Evolutionary conservation across 2,113 vertebrate species (phyloP).

Genomic region (Coryphaenoides rupestris): DNA sequence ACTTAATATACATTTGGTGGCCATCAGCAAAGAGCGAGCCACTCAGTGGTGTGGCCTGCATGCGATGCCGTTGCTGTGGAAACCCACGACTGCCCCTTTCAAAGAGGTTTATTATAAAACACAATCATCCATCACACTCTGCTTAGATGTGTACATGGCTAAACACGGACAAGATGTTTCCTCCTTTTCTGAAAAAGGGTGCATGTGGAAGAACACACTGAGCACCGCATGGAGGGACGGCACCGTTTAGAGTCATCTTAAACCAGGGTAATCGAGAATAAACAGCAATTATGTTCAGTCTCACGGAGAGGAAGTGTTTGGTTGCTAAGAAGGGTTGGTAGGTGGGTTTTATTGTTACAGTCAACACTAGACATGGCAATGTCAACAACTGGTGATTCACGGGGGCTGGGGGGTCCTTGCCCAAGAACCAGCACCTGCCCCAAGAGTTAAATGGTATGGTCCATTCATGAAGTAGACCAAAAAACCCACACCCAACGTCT

Average conservation of each 20-base stretch:
- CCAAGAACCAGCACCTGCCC: no score
- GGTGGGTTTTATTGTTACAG: neutral
- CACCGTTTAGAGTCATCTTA: no score
- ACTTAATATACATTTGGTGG: no score
- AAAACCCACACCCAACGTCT: no score
- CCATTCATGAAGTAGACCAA: no score
- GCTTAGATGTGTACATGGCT: neutral
- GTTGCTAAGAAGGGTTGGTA: no score
- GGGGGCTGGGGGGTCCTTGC: no score
- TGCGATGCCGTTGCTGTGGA: neutral
- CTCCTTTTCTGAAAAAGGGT: neutral
- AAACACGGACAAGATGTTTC: constrained; percentile 9
- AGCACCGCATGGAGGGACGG: neutral
- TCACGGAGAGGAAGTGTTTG: no score
- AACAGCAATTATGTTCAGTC: neutral
- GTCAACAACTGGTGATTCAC: no score
- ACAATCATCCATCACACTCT: neutral
- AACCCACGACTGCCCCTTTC: constrained; percentile 3
- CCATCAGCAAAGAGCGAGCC: neutral
- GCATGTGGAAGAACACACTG: neutral
- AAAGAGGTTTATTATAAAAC: constrained; percentile 7
- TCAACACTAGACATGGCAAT: neutral
- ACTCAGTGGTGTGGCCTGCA: neutral
- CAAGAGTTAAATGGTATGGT: no score
- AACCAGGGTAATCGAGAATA: no score